A percentile compares a stretch with the other conserved stretches of the same genome.
Conservation (phyloP, 1,140 invertebrate species). For the Drosophila arizonae region DNA sequence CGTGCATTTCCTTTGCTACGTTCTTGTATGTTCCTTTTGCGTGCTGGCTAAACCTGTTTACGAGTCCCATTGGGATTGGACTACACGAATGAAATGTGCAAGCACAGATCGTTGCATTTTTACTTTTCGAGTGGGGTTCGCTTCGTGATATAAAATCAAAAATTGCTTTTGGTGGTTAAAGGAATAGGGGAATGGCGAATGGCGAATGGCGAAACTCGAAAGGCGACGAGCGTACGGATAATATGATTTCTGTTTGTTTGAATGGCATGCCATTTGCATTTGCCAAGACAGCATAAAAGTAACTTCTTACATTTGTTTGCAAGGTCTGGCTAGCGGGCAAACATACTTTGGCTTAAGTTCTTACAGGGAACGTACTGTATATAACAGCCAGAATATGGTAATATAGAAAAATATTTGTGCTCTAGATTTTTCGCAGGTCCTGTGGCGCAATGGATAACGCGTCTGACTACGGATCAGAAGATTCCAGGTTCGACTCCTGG, state of each 20-base stretch:
- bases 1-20: conserved; percentile 20
- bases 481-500: conserved; percentile 89
- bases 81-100: conserved; percentile 71
- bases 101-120: conserved; percentile 66
- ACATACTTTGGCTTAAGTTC: not conserved
- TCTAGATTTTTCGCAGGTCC: conserved; percentile 78
- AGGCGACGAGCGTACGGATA: conserved; percentile 44
- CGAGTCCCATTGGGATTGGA: conserved; percentile 69
- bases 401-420: not conserved
- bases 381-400: too few species aligned
- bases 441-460: conserved; percentile 90
- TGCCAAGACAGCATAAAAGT: conserved; percentile 45
- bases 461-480: conserved; percentile 89
- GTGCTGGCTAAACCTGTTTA: conserved; percentile 68
- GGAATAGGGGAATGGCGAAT: not conserved
- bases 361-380: not conserved
- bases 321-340: conserved; percentile 32
- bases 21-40: conserved; percentile 9
- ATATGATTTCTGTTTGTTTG: conserved; percentile 72
- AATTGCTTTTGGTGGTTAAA: conserved; percentile 51
- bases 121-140: conserved; percentile 30
- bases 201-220: too few species aligned
- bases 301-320: conserved; percentile 33
- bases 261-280: conserved; percentile 54
- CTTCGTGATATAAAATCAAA: conserved; percentile 64